These are phyloP conservation scores for Channa maculata DNA, from an alignment of 2,113 vertebrate genomes.

Conservation along the genomic window DNA sequence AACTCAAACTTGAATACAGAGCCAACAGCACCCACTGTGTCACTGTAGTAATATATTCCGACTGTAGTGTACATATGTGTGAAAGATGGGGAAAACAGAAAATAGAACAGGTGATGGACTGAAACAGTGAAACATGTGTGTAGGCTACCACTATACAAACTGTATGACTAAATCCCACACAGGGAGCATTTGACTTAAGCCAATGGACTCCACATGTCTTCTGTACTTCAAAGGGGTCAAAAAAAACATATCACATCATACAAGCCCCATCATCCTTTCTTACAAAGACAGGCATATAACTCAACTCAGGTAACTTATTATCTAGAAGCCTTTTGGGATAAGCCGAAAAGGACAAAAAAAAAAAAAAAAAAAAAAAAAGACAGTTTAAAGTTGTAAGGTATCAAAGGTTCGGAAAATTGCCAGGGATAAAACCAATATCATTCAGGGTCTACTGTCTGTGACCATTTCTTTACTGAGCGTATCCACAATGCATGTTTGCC, in stretches of 20 bases:
- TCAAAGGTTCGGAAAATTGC: neutral
- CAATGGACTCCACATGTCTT: slow-evolving; percentile 70
- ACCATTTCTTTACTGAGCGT: neutral
- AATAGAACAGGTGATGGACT: slow-evolving; percentile 18
- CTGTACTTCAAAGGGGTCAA: slow-evolving; percentile 58
- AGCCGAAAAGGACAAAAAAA: too few relatives aligned
- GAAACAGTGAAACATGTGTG: slow-evolving; percentile 46
- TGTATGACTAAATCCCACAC: slow-evolving; percentile 67
- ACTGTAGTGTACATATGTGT: slow-evolving; percentile 39
- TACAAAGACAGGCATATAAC: slow-evolving; percentile 14
- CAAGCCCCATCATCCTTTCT: slow-evolving; percentile 15
- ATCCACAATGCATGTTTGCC: slow-evolving; percentile 18
- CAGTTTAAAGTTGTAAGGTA: neutral
- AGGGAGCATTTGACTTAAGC: slow-evolving; percentile 53
- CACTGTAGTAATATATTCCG: slow-evolving; percentile 25
- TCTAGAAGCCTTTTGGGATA: too few relatives aligned
- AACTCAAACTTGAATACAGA: neutral
- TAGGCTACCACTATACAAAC: slow-evolving; percentile 56
- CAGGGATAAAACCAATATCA: neutral
- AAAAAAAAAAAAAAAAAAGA: neutral
- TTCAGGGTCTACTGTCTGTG: neutral
- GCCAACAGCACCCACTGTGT: slow-evolving; percentile 33
- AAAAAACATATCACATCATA: slow-evolving; percentile 32
- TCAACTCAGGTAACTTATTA: neutral
- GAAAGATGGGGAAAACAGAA: slow-evolving; percentile 49